A percentile compares a stretch with the other conserved stretches of the same genome.
These are phyloP conservation scores for Cepaea nemoralis DNA, from an alignment of 1,140 invertebrate species.

Conservation along the genomic window DNA sequence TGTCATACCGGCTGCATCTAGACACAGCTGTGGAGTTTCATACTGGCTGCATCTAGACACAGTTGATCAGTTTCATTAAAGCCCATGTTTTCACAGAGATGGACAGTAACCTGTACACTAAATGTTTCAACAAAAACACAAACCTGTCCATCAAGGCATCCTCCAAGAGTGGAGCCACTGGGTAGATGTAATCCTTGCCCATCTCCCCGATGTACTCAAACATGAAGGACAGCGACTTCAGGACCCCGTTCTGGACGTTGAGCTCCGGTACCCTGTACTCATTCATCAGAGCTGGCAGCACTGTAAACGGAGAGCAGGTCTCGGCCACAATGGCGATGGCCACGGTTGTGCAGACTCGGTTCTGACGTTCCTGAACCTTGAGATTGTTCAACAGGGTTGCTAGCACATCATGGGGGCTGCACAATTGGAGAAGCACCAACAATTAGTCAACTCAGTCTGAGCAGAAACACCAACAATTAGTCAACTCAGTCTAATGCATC, in stretches of 20 bases:
- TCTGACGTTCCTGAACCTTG: slow-evolving; percentile 98
- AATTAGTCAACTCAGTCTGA: no score
- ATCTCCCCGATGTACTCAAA: slow-evolving; percentile 99
- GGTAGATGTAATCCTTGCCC: slow-evolving; percentile 99
- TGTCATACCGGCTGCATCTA: no score
- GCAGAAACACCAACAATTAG: no score
- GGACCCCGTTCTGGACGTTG: slow-evolving; percentile 99
- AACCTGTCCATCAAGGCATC: slow-evolving; percentile 99
- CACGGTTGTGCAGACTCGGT: slow-evolving; percentile 99
- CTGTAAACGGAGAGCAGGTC: slow-evolving; percentile 99
- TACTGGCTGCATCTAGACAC: no score
- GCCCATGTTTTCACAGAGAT: no score
- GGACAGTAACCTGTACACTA: no score
- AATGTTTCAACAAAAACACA: no score
- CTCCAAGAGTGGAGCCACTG: slow-evolving; percentile 96
- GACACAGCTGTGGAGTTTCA: no score
- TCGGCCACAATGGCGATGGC: slow-evolving; percentile 99
- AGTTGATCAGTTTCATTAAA: no score
- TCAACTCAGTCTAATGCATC: no score
- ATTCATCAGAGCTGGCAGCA: slow-evolving; percentile 96
- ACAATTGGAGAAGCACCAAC: no score
- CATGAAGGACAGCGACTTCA: slow-evolving; percentile 97
- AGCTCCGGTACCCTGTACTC: slow-evolving; percentile 99
- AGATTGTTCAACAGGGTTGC: slow-evolving; percentile 98
- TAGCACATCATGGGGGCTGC: slow-evolving; percentile 96